Evolutionary conservation across 2,113 vertebrate species (phyloP).

Genomic region (Trogon surrucura): DNA sequence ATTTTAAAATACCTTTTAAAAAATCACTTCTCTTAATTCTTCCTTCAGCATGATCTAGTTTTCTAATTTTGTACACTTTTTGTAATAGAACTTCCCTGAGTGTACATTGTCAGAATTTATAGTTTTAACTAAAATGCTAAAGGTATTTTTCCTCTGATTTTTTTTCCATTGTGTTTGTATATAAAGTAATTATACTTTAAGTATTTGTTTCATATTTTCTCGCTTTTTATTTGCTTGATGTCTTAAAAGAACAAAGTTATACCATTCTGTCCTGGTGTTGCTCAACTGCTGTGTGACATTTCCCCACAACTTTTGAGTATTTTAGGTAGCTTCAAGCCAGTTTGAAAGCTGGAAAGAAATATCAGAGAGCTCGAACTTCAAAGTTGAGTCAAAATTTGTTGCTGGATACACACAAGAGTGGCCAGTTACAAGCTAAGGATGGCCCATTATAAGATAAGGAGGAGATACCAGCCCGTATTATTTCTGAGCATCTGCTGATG

Average conservation of each 20-base stretch:
- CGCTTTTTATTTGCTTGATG: rapidly evolving
- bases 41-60: background rate
- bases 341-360: background rate
- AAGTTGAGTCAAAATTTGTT: background rate
- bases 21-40: background rate
- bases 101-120: background rate
- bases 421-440: too few species aligned
- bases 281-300: background rate
- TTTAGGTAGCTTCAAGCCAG: background rate
- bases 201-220: background rate
- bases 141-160: background rate
- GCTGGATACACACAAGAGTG: background rate
- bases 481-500: background rate
- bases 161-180: background rate
- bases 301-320: background rate
- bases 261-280: background rate
- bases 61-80: background rate
- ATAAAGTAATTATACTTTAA: background rate
- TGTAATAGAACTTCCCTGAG: background rate
- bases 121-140: background rate
- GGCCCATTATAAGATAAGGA: background rate
- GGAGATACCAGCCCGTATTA: background rate
- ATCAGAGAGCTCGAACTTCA: background rate
- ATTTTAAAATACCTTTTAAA: background rate
- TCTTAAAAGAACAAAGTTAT: background rate